Evolutionary conservation across 2,888 invertebrate genomes (phyloP).

Genomic region (Eilema caniola): DNA sequence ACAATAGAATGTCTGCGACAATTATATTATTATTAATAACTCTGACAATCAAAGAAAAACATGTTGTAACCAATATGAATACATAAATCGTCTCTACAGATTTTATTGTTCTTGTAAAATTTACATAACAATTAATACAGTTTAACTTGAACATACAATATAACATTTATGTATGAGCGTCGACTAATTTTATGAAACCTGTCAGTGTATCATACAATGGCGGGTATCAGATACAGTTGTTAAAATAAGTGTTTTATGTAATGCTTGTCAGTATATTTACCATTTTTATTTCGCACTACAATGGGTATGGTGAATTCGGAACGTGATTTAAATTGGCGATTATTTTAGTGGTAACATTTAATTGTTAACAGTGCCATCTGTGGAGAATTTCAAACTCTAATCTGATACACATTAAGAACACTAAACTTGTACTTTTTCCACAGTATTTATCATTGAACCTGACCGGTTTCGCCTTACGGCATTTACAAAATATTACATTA

Average conservation of each 20-base stretch:
- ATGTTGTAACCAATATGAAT: slow-evolving; percentile 53
- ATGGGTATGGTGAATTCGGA: not conserved
- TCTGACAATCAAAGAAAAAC: slow-evolving; percentile 56
- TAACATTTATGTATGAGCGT: slow-evolving; percentile 56
- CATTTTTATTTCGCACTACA: slow-evolving; percentile 29
- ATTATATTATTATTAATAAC: slow-evolving; percentile 67
- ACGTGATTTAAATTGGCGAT: slow-evolving; percentile 13
- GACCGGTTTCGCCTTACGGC: too few relatives aligned
- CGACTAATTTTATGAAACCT: slow-evolving; percentile 67
- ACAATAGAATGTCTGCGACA: slow-evolving; percentile 56
- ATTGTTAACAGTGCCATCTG: slow-evolving; percentile 23
- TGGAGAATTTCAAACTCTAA: slow-evolving; percentile 2
- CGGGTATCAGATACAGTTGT: slow-evolving; percentile 50
- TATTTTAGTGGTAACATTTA: slow-evolving; percentile 13
- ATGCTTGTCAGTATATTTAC: slow-evolving; percentile 53
- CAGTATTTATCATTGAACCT: too few relatives aligned
- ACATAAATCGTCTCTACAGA: slow-evolving; percentile 59
- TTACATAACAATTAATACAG: slow-evolving; percentile 62
- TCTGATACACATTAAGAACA: too few relatives aligned
- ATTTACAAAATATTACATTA: too few relatives aligned
- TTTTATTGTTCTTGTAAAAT: slow-evolving; percentile 54
- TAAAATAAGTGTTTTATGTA: slow-evolving; percentile 42
- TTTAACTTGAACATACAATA: slow-evolving; percentile 54
- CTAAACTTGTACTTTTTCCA: too few relatives aligned
- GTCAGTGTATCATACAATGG: slow-evolving; percentile 46